These are phyloP conservation scores for Nycticorax nycticorax DNA, from an alignment of 2,113 vertebrate genomes.

Conservation along the genomic window DNA sequence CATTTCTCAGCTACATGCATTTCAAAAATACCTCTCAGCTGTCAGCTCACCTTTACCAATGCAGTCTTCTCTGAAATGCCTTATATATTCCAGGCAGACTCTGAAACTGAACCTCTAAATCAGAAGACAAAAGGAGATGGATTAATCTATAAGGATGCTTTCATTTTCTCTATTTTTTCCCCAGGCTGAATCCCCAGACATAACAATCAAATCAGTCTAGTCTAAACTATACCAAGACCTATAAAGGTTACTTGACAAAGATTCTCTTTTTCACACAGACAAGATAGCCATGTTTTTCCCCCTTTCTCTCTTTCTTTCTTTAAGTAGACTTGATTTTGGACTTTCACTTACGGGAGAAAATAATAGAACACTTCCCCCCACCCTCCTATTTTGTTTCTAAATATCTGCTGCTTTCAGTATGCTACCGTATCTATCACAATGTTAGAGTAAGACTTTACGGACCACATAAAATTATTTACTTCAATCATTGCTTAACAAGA, in stretches of 20 bases:
- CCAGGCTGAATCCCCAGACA: constrained; percentile 63
- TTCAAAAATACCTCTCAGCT: not conserved
- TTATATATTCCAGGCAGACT: not conserved
- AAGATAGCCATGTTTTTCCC: not conserved
- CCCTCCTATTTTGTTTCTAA: not conserved
- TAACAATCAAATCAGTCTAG: constrained; percentile 62
- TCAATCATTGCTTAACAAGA: not conserved
- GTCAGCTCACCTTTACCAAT: not conserved
- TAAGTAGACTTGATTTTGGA: not conserved
- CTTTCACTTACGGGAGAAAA: not conserved
- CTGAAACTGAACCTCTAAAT: constrained; percentile 60
- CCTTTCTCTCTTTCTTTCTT: not conserved
- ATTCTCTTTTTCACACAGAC: not conserved
- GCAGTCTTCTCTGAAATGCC: constrained; percentile 11
- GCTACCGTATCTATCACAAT: not conserved
- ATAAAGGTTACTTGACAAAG: constrained; percentile 43
- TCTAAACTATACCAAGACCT: not conserved
- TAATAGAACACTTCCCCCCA: not conserved
- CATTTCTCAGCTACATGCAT: not conserved
- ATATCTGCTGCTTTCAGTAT: not conserved
- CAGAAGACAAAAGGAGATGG: constrained; percentile 44
- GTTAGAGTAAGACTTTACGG: not conserved
- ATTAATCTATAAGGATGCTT: constrained; percentile 58
- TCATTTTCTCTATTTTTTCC: constrained; percentile 29
- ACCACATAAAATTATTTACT: not conserved